Percentiles rank a stretch among this genome's conserved stretches.
Conservation (phyloP, 2,888 invertebrate species). For the Anodontia alba region DNA sequence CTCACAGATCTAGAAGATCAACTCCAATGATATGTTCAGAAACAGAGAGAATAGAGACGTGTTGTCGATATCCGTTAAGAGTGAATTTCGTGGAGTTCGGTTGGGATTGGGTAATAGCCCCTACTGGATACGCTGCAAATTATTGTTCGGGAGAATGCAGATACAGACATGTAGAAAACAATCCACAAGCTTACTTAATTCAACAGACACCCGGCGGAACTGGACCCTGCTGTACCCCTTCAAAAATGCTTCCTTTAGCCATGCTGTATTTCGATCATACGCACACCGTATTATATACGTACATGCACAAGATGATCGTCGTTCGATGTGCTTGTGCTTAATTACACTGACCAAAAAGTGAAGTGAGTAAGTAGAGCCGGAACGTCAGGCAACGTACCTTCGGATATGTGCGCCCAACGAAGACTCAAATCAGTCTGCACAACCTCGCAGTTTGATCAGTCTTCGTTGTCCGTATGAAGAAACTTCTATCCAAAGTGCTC, state of each 20-base stretch:
- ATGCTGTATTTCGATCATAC: slow-evolving; percentile 96
- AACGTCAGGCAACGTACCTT: too few relatives aligned
- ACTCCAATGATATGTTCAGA: slow-evolving; percentile 94
- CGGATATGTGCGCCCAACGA: too few relatives aligned
- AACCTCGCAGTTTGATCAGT: too few relatives aligned
- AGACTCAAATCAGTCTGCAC: too few relatives aligned
- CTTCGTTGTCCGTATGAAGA: too few relatives aligned
- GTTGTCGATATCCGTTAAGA: slow-evolving; percentile 96
- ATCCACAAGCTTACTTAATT: slow-evolving; percentile 94
- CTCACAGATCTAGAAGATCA: slow-evolving; percentile 88
- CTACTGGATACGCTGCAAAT: slow-evolving; percentile 96
- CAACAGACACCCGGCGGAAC: slow-evolving; percentile 90
- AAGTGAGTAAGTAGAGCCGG: too few relatives aligned
- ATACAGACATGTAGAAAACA: slow-evolving; percentile 93
- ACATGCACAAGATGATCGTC: slow-evolving; percentile 78
- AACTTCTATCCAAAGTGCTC: too few relatives aligned
- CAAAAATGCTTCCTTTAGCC: slow-evolving; percentile 92
- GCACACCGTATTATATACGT: slow-evolving; percentile 87
- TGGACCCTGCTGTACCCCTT: slow-evolving; percentile 96
- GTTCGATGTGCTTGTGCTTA: slow-evolving; percentile 75
- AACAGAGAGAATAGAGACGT: slow-evolving; percentile 91
- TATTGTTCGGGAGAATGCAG: slow-evolving; percentile 98
- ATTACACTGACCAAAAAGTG: too few relatives aligned
- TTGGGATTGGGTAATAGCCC: slow-evolving; percentile 99
- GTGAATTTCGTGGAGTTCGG: slow-evolving; percentile 98